Conservation (phyloP, 2,113 vertebrate species). For the Lepus americanus region DNA sequence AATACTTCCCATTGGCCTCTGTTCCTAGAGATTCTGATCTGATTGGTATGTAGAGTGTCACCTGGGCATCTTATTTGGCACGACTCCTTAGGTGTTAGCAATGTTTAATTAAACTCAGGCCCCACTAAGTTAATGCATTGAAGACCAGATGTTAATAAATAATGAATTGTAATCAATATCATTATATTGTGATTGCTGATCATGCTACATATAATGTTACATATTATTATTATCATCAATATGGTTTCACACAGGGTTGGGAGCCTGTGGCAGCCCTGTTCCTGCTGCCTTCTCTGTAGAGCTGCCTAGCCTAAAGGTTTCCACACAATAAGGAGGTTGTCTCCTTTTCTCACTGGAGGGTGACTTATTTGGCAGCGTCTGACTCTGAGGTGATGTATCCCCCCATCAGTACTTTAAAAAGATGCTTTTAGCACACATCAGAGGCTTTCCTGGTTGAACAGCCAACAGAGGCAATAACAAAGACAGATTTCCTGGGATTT, state of each 20-base stretch:
- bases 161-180: background rate
- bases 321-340: slow-evolving; percentile 69
- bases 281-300: slow-evolving; percentile 58
- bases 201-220: background rate
- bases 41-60: background rate
- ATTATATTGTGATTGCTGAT: background rate
- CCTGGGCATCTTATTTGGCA: background rate
- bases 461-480: slow-evolving; percentile 54
- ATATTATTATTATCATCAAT: background rate
- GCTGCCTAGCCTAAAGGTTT: slow-evolving; percentile 76
- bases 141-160: background rate
- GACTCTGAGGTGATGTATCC: slow-evolving; percentile 63
- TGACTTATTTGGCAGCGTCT: slow-evolving; percentile 63
- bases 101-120: background rate
- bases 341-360: slow-evolving; percentile 71
- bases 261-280: background rate
- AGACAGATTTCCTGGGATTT: slow-evolving; percentile 30
- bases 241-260: background rate
- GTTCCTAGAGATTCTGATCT: background rate
- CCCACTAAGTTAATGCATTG: background rate
- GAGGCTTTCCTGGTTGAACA: slow-evolving; percentile 69
- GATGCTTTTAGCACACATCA: slow-evolving; percentile 76
- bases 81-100: background rate
- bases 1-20: background rate
- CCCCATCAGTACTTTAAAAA: slow-evolving; percentile 80